Evolutionary conservation across 2,888 invertebrate species (phyloP), one percentile per base, ranked within the genome.

Genomic region (Himalopsyche kuldschensis): DNA sequence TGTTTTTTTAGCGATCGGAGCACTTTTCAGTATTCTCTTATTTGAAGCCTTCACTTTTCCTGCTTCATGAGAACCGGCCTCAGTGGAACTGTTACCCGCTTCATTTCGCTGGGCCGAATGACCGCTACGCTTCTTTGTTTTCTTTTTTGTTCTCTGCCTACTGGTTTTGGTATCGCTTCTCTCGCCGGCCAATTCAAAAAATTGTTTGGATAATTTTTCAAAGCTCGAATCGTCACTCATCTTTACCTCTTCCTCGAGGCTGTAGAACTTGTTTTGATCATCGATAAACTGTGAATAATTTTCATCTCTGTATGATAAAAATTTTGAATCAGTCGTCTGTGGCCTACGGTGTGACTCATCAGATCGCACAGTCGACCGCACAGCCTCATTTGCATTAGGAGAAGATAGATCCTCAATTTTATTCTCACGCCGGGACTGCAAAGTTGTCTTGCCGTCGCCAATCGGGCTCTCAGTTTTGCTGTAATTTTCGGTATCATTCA

Each of bases 41-140:
- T 24, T 69, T 20, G 85, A 82, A 24, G 4, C 30, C 76, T 69
- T 83, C 10, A 78, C 82, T 24, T 82, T 85, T 79, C 80, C 85
- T 10, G 80, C 47, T 75, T 80, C 81, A 30, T 48, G 75, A 20
- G 76, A 79, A 10, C 78, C 83, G 3, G 81, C 46, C 41, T 84
- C 83, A 3, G 80, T 80, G 1, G 82, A 82, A 17, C 83, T 82
- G 20, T 82, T 86, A 17, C 77, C 76, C 24, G 75, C 81, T 31
- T 84, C 80, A 75, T 48, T 79, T 75, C 80, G 83, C 20, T 63
- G 17, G 11, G 77, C 55, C 4, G 15, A 35, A 17, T n/a, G 17
- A 30, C 79, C 79, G 30, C 84, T 84, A 47, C 83, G 83, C 55
- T 84, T 83, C 20, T 86, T 86, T 15, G 63, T 79, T 83, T 85